Evolutionary conservation across 2,888 invertebrate genomes (phyloP), one percentile per base, ranked within the genome.

Genomic region (Dermolepida albohirtum): DNA sequence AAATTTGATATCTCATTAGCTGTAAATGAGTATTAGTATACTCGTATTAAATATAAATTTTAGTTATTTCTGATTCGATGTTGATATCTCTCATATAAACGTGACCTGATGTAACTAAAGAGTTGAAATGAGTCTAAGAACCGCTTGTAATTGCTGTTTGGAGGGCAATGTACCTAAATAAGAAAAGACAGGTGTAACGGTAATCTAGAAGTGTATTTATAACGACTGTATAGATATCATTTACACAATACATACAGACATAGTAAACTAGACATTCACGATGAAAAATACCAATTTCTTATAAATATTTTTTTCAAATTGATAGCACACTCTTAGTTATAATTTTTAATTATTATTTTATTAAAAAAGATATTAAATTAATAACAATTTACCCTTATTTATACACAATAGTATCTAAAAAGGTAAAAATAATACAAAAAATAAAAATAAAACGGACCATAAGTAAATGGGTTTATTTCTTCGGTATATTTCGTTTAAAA

Each of bases 241-340:
- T 72, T 72, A 71, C 72, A 72, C 71, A 68, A 66, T 71, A 72
- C 71, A 70, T 72, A 71, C 70, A 71, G 70, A 72, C 59, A 57
- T 57, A 44, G 44, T 59, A 59, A 59, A 59, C 59, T 59, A 52
- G 51, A 64, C 64, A 64, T 64, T 64, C 64, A 64, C 64, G 52
- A 63, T 63, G 51, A 63, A 64, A 50, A 43, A 52, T 64, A 51
- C 64, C 52, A 64, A 64, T 22, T 16, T 64, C 22, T 40, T 41
- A 47, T 41, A 41, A 39, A 27, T 43, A 34, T 64, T 41, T 22
- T 43, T 64, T 39, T 51, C 41, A 27, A 64, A 51, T 49, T 51
- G 52, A 52, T 52, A 64, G 51, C 43, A 64, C 51, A 43, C 29
- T 51, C 29, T 43, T 40, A 41, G 17, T 14, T 40, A 43, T 16